Evolutionary conservation across 2,797 vertebrate species (phyloP), one percentile per base, ranked within the genome.

Genomic region (Hybognathus amarus): DNA sequence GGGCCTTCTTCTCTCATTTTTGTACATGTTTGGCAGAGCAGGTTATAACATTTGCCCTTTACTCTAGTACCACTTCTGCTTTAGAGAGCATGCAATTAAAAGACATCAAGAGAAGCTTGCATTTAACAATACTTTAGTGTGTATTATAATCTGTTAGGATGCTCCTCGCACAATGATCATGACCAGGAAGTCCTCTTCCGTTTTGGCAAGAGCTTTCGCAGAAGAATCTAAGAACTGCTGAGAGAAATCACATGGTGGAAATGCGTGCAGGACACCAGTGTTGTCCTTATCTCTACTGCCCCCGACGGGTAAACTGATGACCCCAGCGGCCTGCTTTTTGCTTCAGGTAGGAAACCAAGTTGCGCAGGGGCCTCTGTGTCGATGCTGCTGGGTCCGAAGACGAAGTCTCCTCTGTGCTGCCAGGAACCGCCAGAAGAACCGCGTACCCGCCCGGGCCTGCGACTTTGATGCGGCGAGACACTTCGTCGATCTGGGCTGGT

Each of bases 321-420:
- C 98, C 84, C 98, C 98, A 38, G 98, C 98, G 30, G 98, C 98
- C 94, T 99, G 98, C 94, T 99, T 99, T n/a, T 97, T 99, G 98
- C 95, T 99, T 99, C 96, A 99, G 95, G 91, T 99, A 99, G 89
- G 98, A 99, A 92, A 99, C 98, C 93, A 99, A 96, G 96, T 99
- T 99, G 92, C 98, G 97, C 88, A 99, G 96, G 0, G 98, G 98
- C 89, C 98, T 96, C 92, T 99, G 98, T 33, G 98, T 98, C 68
- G 97, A 98, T 70, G 95, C 95, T 9, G 95, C 95, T 1, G 94
- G 94, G 87, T 97, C 96, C 0, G 94, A 94, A 3, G 96, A 93
- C 1, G 87, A 76, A 2, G 79, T 79, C 89, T 92, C 95, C 89
- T 98, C 97, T 0, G 96, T 95, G 85, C 92, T 89, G 61, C 97